Percentiles rank a stretch among this genome's conserved stretches.
Evolutionary conservation across 2,797 vertebrate species (phyloP).

Genomic region (Graptemys geographica): DNA sequence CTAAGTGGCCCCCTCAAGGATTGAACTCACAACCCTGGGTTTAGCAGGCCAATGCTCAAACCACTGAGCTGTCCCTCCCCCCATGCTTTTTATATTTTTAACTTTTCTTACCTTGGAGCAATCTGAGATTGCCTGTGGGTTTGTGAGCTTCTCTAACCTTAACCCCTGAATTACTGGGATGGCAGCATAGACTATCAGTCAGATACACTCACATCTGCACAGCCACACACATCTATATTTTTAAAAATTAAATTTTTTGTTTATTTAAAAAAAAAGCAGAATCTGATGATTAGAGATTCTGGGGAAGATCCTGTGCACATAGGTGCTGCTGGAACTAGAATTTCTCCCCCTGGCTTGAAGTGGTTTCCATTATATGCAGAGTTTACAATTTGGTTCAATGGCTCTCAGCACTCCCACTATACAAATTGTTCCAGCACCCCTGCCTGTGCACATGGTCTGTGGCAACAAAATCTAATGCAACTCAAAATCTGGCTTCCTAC

Average conservation of each 20-base stretch:
- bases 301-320: neutral
- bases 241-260: neutral
- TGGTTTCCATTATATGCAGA: no score
- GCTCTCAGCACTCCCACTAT: no score
- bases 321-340: no score
- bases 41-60: no score
- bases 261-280: neutral
- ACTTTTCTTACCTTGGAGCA: conserved; percentile 9
- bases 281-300: neutral
- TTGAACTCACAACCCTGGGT: no score
- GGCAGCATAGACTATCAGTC: no score
- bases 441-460: neutral
- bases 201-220: neutral
- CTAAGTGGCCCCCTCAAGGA: no score
- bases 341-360: no score
- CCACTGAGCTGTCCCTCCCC: no score
- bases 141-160: conserved; percentile 29
- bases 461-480: neutral
- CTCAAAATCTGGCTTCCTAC: neutral
- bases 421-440: no score
- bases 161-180: neutral
- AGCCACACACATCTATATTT: neutral
- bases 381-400: no score
- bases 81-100: neutral
- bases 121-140: neutral